Evolutionary conservation across 2,888 invertebrate species (phyloP).

Genomic region (Caenorhabditis afra): DNA sequence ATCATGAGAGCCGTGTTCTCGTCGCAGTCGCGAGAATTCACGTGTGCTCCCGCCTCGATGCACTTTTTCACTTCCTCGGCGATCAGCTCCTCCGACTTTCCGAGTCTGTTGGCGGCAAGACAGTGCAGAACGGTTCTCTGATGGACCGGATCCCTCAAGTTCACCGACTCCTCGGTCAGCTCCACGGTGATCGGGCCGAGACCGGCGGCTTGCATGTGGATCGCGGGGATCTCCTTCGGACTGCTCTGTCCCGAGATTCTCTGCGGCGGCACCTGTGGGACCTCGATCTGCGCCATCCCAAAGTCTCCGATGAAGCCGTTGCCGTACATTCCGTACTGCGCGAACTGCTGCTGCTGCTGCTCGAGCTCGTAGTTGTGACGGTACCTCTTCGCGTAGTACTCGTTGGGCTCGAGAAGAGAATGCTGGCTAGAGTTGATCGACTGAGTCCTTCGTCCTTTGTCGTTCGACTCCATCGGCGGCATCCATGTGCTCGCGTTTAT

Average conservation of each 20-base stretch:
- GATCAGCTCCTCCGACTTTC: constrained; percentile 32
- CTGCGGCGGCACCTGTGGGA: too few species aligned
- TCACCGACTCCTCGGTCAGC: constrained; percentile 26
- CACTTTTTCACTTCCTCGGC: constrained; percentile 12
- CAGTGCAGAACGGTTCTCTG: constrained; percentile 42
- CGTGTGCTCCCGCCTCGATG: constrained; percentile 35
- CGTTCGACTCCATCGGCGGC: constrained; percentile 55
- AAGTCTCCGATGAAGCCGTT: neutral
- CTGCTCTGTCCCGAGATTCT: neutral
- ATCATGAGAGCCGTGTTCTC: constrained; percentile 55
- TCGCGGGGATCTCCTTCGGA: neutral
- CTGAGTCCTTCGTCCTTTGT: constrained; percentile 11
- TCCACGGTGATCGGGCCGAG: constrained; percentile 2
- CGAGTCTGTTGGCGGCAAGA: constrained; percentile 19
- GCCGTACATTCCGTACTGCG: constrained; percentile 8
- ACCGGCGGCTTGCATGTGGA: constrained; percentile 27
- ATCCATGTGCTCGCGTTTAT: constrained; percentile 61
- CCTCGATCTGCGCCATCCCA: too few species aligned
- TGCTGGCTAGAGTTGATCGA: constrained; percentile 36
- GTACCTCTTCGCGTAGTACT: constrained; percentile 20
- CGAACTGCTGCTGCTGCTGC: neutral
- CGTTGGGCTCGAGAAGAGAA: constrained; percentile 22
- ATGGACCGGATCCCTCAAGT: constrained; percentile 17
- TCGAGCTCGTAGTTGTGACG: neutral
- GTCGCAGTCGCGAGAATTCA: constrained; percentile 43